A percentile compares a stretch with the other conserved stretches of the same genome.
These are phyloP conservation scores for Serrognathus titanus DNA, from an alignment of 2,888 invertebrate species.

Conservation along the genomic window DNA sequence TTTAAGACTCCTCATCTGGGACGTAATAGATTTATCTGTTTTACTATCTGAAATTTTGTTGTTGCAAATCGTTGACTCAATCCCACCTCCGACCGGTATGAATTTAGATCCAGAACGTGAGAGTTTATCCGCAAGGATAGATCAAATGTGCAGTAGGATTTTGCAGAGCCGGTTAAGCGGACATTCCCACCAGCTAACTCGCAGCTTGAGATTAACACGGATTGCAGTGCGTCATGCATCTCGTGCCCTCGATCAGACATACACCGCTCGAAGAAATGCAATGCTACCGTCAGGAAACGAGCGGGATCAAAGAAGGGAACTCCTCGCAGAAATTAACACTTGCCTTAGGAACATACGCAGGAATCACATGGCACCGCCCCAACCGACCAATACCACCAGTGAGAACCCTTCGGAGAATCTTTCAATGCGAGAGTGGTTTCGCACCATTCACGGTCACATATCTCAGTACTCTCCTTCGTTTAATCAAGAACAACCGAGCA, in stretches of 20 bases:
- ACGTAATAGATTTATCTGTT: constrained; percentile 49
- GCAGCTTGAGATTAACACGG: constrained; percentile 40
- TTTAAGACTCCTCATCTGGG: constrained; percentile 36
- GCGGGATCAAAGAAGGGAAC: constrained; percentile 27
- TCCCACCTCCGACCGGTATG: constrained; percentile 43
- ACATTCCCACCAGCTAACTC: constrained; percentile 39
- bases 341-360: constrained; percentile 28
- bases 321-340: constrained; percentile 29
- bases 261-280: constrained; percentile 39
- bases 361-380: constrained; percentile 12
- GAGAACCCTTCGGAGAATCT: constrained; percentile 12
- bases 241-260: constrained; percentile 39
- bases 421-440: constrained; percentile 27
- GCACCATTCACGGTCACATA: constrained; percentile 28
- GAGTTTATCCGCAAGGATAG: constrained; percentile 40
- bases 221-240: constrained; percentile 40
- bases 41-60: constrained; percentile 51
- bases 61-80: constrained; percentile 49
- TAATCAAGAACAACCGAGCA: background rate
- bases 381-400: background rate
- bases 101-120: constrained; percentile 43
- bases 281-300: constrained; percentile 36
- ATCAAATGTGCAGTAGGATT: constrained; percentile 44
- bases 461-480: constrained; percentile 14
- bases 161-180: constrained; percentile 37